Conservation (phyloP, 2,888 invertebrate genomes). For the Busseola fusca region DNA sequence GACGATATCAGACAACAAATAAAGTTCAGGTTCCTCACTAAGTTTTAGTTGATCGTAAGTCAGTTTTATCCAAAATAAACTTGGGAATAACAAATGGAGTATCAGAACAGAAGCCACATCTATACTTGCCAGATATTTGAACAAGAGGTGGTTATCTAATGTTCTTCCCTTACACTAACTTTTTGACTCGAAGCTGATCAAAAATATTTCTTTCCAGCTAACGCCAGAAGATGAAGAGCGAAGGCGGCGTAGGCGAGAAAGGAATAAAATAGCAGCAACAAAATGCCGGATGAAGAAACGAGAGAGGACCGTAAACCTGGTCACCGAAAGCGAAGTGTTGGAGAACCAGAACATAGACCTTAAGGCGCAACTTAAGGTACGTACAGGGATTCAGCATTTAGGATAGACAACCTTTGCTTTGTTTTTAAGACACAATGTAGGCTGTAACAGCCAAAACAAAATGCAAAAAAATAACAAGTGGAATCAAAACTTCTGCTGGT, state of each 20-base stretch:
- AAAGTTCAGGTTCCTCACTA: not conserved
- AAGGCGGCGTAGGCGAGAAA: constrained; percentile 94
- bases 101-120: not conserved
- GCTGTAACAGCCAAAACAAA: not conserved
- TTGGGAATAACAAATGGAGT: not conserved
- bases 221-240: constrained; percentile 98
- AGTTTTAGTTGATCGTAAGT: not conserved
- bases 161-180: not conserved
- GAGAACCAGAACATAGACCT: constrained; percentile 95
- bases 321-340: constrained; percentile 95
- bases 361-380: constrained; percentile 92
- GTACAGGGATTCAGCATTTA: not conserved
- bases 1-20: not conserved
- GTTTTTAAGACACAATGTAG: not conserved
- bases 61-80: not conserved
- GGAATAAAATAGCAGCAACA: constrained; percentile 98
- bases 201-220: constrained; percentile 85
- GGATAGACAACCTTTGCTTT: not conserved
- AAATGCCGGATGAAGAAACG: constrained; percentile 98
- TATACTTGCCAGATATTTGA: no score
- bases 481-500: not conserved
- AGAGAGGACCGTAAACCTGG: constrained; percentile 95
- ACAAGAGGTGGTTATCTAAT: not conserved
- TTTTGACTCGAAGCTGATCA: constrained; percentile 6
- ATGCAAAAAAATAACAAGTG: not conserved